Conservation (phyloP, 2,888 invertebrate species). For the Diarsia dahlii region DNA sequence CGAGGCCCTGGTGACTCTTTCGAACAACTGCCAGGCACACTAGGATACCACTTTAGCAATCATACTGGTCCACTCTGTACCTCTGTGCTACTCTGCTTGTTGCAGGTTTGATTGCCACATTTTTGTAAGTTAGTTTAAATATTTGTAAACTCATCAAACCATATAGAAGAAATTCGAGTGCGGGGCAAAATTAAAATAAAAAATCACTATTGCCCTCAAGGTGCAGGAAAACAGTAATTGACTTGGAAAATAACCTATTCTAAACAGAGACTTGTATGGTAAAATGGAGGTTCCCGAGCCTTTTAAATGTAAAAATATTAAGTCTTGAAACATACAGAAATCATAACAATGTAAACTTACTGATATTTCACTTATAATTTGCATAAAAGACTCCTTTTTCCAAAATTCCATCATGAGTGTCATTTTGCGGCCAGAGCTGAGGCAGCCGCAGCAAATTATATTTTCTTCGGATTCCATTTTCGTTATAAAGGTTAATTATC, state of each 20-base stretch:
- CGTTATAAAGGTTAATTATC: accelerated
- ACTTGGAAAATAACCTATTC: neutral
- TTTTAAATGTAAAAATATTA: neutral
- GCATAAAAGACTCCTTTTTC: slow-evolving; percentile 75
- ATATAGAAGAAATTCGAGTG: too few species aligned
- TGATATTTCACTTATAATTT: slow-evolving; percentile 78
- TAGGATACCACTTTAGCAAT: neutral
- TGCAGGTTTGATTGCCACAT: too few species aligned
- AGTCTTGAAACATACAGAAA: neutral
- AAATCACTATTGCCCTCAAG: too few species aligned
- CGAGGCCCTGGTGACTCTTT: too few species aligned
- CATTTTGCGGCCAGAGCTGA: slow-evolving; percentile 79
- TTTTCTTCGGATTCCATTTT: slow-evolving; percentile 64
- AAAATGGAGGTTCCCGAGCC: too few species aligned
- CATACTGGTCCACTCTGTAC: too few species aligned
- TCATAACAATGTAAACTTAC: slow-evolving; percentile 67
- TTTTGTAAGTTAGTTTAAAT: too few species aligned
- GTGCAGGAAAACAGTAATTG: too few species aligned
- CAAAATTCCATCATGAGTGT: slow-evolving; percentile 67
- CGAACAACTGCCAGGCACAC: too few species aligned
- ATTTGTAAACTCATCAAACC: too few species aligned
- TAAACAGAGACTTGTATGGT: neutral
- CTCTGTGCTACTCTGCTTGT: too few species aligned
- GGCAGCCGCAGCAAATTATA: slow-evolving; percentile 78
- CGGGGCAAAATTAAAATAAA: too few species aligned